Evolutionary conservation across 2,113 vertebrate species (phyloP), one percentile per base, ranked within the genome.

Genomic region (Hoplias malabaricus): DNA sequence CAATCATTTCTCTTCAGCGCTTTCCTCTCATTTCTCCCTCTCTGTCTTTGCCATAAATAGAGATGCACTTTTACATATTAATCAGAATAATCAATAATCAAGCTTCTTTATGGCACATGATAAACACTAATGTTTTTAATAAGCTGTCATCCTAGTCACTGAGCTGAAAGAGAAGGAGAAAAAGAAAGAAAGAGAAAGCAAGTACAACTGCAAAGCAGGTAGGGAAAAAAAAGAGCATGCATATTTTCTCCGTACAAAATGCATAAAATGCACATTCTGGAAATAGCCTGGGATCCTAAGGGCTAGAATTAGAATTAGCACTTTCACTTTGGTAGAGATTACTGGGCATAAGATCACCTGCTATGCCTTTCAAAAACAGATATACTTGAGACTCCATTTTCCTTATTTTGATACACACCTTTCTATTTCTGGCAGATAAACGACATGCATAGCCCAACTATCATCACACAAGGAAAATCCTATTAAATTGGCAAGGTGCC

Each of bases 381-480:
- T 48, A 14, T 66, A 34, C 59, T 33, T 65, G 21, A 78, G 43
- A 34, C 33, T 50, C 65, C 38, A 36, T 63, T 69, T 36, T 65
- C 56, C 42, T 46, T 69, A 70, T 70, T 70, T 73, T 57, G 43
- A 65, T 63, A 65, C 21, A 66, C 70, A 25, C 29, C 70, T 77
- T 73, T 69, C 65, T 75, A 78, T 77, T 80, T 71, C 63, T 81
- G n/a, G 54, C 77, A 85, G 78, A 82, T 83, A 89, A 62, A 77
- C 81, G 69, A 80, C 89, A 88, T 83, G 78, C 75, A 54, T 72
- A 76, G 43, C 56, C 59, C 78, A 54, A 83, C 87, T 90, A 90
- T 92, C 86, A 84, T 80, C 83, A 82, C 84, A 84, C 85, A 85
- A 73, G 48, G 82, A 43, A 87, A 91, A 91, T 90, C 89, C 87